Evolutionary conservation across 2,797 vertebrate genomes (phyloP), one percentile per base, ranked within the genome.

Genomic region (Clarias pachynema): DNA sequence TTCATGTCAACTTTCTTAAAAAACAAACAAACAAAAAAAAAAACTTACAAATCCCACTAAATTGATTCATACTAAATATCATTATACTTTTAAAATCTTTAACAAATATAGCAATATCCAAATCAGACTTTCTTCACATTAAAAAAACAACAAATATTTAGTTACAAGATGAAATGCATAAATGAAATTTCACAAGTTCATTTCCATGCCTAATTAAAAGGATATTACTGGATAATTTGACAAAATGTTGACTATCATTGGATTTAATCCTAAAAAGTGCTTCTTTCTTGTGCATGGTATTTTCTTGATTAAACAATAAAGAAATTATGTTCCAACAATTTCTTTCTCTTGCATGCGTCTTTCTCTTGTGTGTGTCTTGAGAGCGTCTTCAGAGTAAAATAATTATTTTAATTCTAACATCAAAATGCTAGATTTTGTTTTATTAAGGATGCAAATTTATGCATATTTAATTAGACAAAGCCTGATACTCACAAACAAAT

Each of bases 361-460:
- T 22, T 31, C 12, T 34, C 31, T 78, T 31, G 9, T 24, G 9
- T 24, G 3, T 44, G 60, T 63, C 16, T 78, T 57, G 4, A 34
- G 22, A 44, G 3, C 24, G 60, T 63, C n/a, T 80, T 49, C 24
- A 65, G n/a, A 44, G 22, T 26, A 12, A 79, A 80, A 80, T 49
- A 49, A 80, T 44, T 80, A 80, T 31, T 66, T 66, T 14, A 66
- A 53, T 66, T 80, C 37, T 66, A 65, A 65, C 60, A 80, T 65
- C 37, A 53, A 49, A 80, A 80, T 1, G 0, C 7, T 26, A 65
- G 24, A 79, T 63, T 79, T 79, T 22, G 49, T 12, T 77, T 77
- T 77, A 60, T 79, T 75, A 77, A 34, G 59, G 60, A 79, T 40
- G 22, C 24, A 63, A 9, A 80, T 49, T 26, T 44, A 40, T 79